Percentiles rank a stretch among this genome's conserved stretches.
Evolutionary conservation across 2,113 vertebrate genomes (phyloP).

Genomic region (Pleuronectes platessa): DNA sequence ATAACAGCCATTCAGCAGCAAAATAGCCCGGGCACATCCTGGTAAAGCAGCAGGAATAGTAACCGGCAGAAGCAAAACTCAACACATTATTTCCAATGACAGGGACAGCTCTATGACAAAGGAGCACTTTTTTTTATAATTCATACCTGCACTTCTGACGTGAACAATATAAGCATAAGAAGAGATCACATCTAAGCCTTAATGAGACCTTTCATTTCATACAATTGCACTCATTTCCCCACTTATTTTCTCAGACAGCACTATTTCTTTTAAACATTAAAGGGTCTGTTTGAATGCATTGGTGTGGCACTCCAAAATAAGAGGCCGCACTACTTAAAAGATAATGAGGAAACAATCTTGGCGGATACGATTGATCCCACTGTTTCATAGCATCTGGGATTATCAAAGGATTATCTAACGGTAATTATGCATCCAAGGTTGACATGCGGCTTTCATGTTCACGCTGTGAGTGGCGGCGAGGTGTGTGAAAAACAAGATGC

Average conservation of each 20-base stretch:
- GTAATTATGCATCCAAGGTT: slow-evolving; percentile 77
- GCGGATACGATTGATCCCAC: slow-evolving; percentile 75
- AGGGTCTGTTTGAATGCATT: slow-evolving; percentile 55
- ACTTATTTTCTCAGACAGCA: slow-evolving; percentile 44
- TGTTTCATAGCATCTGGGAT: slow-evolving; percentile 74
- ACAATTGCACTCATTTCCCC: slow-evolving; percentile 60
- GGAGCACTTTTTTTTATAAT: slow-evolving; percentile 49
- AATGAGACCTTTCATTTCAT: slow-evolving; percentile 63
- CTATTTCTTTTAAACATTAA: slow-evolving; percentile 52
- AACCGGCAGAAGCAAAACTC: slow-evolving; percentile 40
- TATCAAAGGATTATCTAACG: slow-evolving; percentile 81
- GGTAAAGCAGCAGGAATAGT: slow-evolving; percentile 37
- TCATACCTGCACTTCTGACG: slow-evolving; percentile 38
- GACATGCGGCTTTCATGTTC: slow-evolving; percentile 73
- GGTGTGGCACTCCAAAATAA: slow-evolving; percentile 59
- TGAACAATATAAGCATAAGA: slow-evolving; percentile 54
- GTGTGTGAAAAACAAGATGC: slow-evolving; percentile 4
- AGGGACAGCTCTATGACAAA: slow-evolving; percentile 40
- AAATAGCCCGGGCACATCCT: slow-evolving; percentile 44
- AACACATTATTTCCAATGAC: slow-evolving; percentile 40
- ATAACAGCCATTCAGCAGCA: slow-evolving; percentile 23
- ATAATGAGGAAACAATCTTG: slow-evolving; percentile 77
- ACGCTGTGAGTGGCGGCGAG: slow-evolving; percentile 51
- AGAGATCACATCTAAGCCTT: slow-evolving; percentile 58
- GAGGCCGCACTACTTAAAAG: slow-evolving; percentile 72